A percentile compares a stretch with the other conserved stretches of the same genome.
Conservation (phyloP, 2,888 invertebrate species). For the Tillus elongatus region DNA sequence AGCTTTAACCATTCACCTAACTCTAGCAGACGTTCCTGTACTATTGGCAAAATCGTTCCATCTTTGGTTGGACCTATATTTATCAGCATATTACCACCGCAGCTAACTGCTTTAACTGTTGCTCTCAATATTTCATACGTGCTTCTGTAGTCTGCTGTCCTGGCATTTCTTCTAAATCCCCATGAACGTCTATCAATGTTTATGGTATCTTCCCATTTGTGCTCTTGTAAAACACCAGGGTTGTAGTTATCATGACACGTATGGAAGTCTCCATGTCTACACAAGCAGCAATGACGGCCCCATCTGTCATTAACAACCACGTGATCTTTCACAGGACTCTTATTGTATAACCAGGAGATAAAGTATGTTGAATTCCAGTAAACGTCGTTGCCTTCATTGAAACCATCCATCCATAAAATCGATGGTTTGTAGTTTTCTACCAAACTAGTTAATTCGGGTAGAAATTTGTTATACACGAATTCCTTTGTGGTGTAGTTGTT, state of each 20-base stretch:
- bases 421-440: conserved; percentile 62
- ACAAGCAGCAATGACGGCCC: conserved; percentile 69
- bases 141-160: conserved; percentile 57
- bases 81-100: conserved; percentile 74
- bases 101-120: conserved; percentile 71
- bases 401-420: conserved; percentile 89
- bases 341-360: conserved; percentile 87
- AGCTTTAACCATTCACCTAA: conserved; percentile 69
- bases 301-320: conserved; percentile 92
- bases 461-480: conserved; percentile 63
- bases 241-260: conserved; percentile 79
- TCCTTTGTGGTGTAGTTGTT: conserved; percentile 53
- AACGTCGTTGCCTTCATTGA: conserved; percentile 76
- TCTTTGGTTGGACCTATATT: conserved; percentile 87
- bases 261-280: conserved; percentile 82
- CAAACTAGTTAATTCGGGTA: conserved; percentile 74
- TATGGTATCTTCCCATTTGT: conserved; percentile 96
- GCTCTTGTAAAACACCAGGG: conserved; percentile 59
- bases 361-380: conserved; percentile 83
- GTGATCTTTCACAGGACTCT: conserved; percentile 79
- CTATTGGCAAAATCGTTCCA: conserved; percentile 76
- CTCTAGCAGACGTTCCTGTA: conserved; percentile 70
- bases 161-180: conserved; percentile 73
- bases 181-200: conserved; percentile 80
- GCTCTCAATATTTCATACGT: conserved; percentile 58